phyloP scores from a whole-genome alignment of 2,113 vertebrate species.

The Tangachromis dhanisi region DNA sequence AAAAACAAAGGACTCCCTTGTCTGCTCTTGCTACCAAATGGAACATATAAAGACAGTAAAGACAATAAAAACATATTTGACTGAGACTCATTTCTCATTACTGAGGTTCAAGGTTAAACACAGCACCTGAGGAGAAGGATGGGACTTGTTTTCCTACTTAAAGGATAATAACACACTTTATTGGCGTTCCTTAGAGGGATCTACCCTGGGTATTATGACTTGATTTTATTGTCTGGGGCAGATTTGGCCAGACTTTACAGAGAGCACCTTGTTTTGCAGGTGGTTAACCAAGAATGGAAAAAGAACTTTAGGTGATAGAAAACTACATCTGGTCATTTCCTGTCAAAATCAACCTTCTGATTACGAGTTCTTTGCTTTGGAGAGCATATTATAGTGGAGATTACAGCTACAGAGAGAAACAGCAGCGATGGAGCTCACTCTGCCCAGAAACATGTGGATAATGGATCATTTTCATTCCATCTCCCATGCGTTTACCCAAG shows the following conservation, averaged over 20 bases:
- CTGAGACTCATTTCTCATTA: constrained; percentile 2
- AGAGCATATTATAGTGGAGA: constrained; percentile 29
- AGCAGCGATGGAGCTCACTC: constrained; percentile 44
- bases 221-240: not conserved
- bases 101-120: not conserved
- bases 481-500: constrained; percentile 34
- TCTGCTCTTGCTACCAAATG: not conserved
- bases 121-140: not conserved
- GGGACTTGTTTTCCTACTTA: not conserved
- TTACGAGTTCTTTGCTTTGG: constrained; percentile 2
- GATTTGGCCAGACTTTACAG: not conserved
- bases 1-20: not conserved
- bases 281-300: not conserved
- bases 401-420: constrained; percentile 28
- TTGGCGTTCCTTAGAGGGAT: not conserved
- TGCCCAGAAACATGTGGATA: constrained; percentile 60
- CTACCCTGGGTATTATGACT: not conserved
- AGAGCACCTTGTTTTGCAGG: constrained; percentile 3
- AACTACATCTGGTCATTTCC: constrained; percentile 27
- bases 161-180: not conserved
- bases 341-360: constrained; percentile 30
- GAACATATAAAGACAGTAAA: not conserved
- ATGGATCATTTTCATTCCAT: constrained; percentile 60
- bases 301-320: not conserved
- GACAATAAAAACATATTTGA: not conserved